These are phyloP conservation scores for Oxyura jamaicensis DNA, from an alignment of 2,113 vertebrate genomes.

Conservation along the genomic window DNA sequence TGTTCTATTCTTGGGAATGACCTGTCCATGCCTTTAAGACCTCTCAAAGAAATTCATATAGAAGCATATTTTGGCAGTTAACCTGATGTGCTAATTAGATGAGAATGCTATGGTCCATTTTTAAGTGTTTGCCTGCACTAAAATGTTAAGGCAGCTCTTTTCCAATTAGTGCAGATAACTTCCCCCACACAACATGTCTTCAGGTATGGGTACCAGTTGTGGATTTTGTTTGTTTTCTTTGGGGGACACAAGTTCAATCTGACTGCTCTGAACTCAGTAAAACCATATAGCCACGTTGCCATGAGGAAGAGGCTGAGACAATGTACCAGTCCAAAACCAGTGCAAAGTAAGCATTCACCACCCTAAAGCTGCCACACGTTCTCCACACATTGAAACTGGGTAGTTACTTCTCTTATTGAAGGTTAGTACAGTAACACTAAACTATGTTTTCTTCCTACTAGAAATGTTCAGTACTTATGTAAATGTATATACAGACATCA, in stretches of 20 bases:
- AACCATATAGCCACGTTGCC: neutral
- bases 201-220: neutral
- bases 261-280: neutral
- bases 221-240: neutral
- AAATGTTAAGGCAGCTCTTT: neutral
- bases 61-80: neutral
- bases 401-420: neutral
- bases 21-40: neutral
- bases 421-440: neutral
- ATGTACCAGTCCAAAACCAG: neutral
- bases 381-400: accelerated
- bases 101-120: neutral
- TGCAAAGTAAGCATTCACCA: neutral
- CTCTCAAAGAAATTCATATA: neutral
- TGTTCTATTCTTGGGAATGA: neutral
- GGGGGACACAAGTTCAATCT: neutral
- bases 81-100: neutral
- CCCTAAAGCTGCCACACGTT: neutral
- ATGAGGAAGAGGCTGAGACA: neutral
- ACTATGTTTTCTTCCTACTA: neutral
- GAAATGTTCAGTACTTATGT: neutral
- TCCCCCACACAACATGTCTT: neutral
- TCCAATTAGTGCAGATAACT: neutral
- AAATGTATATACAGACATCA: neutral
- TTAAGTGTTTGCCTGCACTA: neutral